Base-by-base conservation (phyloP, 2,113 vertebrate species). In the Cisticola juncidis region DNA sequence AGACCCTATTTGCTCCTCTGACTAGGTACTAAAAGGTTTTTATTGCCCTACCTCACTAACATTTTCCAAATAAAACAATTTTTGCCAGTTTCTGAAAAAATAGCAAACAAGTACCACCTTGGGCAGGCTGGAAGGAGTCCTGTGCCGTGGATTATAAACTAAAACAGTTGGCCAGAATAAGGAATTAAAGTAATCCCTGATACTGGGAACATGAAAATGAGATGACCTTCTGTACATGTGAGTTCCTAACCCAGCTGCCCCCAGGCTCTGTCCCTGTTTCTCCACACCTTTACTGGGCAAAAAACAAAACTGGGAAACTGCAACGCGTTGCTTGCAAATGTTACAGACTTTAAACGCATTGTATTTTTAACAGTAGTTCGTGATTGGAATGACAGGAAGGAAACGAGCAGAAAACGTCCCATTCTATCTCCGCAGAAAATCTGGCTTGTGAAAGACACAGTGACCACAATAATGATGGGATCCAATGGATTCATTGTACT, bases 351-450 rank as follows among this genome's bases (percentile, higher is more conserved):
- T 12, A 73, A 90, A 86, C 14, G 80, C 35, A 51, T 88, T 95
- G 92, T 96, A 47, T 92, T 96, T 96, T 79, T 91, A 96, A 92
- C 96, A 76, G 88, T 61, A 76, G 72, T 56, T 89, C 54, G n/a
- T 91, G 94, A 95, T 92, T 94, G 93, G 97, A 97, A 95, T 93
- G 92, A 90, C 80, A 71, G 92, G 93, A 96, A 94, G 94, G 96
- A 95, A 93, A 84, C 53, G 86, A 93, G 90, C 84, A 86, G 92
- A 92, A 91, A 96, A 94, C 77, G 85, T 91, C 88, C 86, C 66
- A 89, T 79, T 92, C 83, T 97, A 94, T 97, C 96, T 94, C 79
- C 70, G 1, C 93, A 87, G 79, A 58, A 95, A 95, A 93, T 96
- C 93, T 96, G 47, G 87, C 92, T 93, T n/a, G 66, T 85, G 91